Evolutionary conservation across 1,140 invertebrate species (phyloP).

Genomic region (Drosophila insularis): DNA sequence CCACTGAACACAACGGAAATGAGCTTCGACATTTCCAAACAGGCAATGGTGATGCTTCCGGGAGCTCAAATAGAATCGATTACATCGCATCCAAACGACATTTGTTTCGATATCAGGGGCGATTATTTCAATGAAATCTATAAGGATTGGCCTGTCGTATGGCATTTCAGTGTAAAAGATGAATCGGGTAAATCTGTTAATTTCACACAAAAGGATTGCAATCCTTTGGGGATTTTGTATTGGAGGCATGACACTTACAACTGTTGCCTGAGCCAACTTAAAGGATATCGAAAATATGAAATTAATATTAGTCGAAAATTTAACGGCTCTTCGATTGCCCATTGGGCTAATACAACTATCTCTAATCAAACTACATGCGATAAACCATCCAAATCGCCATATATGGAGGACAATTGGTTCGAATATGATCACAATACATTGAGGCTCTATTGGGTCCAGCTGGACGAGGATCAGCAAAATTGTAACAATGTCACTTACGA

Average conservation of each 20-base stretch:
- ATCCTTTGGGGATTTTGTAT: neutral
- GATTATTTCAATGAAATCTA: neutral
- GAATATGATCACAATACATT: neutral
- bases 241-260: accelerated
- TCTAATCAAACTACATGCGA: neutral
- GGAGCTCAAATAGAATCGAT: neutral
- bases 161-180: neutral
- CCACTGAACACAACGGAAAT: no score
- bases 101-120: neutral
- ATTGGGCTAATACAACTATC: neutral
- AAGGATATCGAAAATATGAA: neutral
- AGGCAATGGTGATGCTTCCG: neutral
- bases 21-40: neutral
- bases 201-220: neutral
- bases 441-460: neutral
- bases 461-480: neutral
- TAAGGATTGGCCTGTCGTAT: neutral
- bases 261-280: neutral
- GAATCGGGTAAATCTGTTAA: neutral
- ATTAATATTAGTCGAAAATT: neutral
- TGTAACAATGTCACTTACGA: neutral
- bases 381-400: neutral
- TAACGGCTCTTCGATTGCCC: neutral
- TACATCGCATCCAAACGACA: neutral
- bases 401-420: neutral